phyloP scores from a whole-genome alignment of 2,888 invertebrate species.

The Mimas tiliae region DNA sequence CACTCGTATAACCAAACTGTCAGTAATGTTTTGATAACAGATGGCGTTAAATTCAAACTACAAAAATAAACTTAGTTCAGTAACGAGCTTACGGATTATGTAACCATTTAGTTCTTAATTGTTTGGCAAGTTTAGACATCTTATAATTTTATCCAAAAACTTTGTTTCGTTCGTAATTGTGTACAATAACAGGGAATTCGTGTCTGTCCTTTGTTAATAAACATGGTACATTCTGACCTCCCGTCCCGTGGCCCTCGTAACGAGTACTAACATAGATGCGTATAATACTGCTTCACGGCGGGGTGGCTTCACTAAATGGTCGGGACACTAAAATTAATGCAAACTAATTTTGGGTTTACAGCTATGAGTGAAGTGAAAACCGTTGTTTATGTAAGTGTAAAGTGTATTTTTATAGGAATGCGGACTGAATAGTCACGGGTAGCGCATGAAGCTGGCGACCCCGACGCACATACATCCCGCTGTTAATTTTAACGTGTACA shows the following conservation, averaged over 20 bases:
- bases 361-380: slow-evolving; percentile 81
- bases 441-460: slow-evolving; percentile 80
- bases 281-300: slow-evolving; percentile 49
- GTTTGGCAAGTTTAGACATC: neutral
- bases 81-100: neutral
- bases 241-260: slow-evolving; percentile 20
- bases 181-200: slow-evolving; percentile 11
- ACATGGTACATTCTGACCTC: neutral
- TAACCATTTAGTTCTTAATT: neutral
- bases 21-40: neutral
- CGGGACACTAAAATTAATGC: slow-evolving; percentile 66
- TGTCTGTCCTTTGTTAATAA: slow-evolving; percentile 18
- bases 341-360: slow-evolving; percentile 83
- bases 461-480: slow-evolving; percentile 61
- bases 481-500: slow-evolving; percentile 51
- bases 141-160: neutral
- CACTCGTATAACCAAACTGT: no score
- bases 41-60: neutral
- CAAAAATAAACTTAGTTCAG: neutral
- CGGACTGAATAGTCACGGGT: slow-evolving; percentile 77
- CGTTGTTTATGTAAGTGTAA: slow-evolving; percentile 77
- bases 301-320: slow-evolving; percentile 63
- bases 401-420: slow-evolving; percentile 75
- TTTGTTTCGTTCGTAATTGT: neutral
- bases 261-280: slow-evolving; percentile 31